A percentile compares a stretch with the other conserved stretches of the same genome.
phyloP scores from a whole-genome alignment of 2,797 vertebrate genomes.

The Prionace glauca region DNA sequence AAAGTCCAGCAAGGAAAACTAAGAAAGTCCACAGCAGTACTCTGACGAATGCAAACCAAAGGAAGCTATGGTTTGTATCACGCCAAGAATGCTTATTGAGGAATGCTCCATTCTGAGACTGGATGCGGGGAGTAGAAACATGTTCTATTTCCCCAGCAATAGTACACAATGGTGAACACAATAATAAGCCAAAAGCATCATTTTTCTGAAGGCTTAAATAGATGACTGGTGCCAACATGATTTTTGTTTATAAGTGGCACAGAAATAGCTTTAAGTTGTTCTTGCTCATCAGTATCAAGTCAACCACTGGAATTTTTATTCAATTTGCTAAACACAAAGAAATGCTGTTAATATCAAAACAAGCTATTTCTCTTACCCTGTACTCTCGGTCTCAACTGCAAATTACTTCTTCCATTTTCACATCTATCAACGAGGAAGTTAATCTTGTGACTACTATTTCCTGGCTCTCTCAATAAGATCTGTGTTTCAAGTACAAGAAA shows the following conservation, averaged over 20 bases:
- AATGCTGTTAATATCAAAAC: neutral
- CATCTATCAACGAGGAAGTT: neutral
- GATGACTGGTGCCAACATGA: neutral
- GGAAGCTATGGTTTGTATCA: neutral
- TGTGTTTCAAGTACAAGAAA: neutral
- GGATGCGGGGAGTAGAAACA: neutral
- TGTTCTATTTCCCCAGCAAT: neutral
- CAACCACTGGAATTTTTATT: neutral
- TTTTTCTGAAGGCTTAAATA: neutral
- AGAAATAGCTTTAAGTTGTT: neutral
- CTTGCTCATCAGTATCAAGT: neutral
- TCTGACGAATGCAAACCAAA: neutral
- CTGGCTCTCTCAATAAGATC: neutral
- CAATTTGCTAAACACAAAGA: neutral
- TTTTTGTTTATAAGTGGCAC: neutral
- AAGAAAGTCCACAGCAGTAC: neutral
- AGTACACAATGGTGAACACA: neutral
- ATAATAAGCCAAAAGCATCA: neutral
- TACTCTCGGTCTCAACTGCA: neutral
- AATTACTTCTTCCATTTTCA: slow-evolving; percentile 11
- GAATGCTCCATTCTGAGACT: neutral
- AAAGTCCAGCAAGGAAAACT: neutral
- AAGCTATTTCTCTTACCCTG: neutral
- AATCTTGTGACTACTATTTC: neutral
- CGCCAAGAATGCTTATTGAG: neutral